Percentiles rank a stretch among this genome's conserved stretches.
Evolutionary conservation across 1,140 invertebrate species (phyloP).

Genomic region (Cataglyphis hispanica): DNA sequence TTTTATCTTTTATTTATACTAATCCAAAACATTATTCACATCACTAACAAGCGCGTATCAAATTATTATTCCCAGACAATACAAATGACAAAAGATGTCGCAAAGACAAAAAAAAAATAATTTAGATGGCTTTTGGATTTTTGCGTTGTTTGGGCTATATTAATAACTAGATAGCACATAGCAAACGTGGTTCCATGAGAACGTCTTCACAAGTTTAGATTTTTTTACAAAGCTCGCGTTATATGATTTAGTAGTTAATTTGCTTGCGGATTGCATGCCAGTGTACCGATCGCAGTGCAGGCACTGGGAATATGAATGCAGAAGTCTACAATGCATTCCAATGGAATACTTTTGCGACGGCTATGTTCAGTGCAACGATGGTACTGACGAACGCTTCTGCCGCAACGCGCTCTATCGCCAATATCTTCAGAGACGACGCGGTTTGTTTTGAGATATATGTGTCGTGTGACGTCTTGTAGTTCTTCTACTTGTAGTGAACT

Average conservation of each 20-base stretch:
- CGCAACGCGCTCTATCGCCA: constrained; percentile 78
- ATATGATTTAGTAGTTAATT: constrained; percentile 85
- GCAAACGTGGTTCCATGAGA: constrained; percentile 56
- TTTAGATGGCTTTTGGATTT: neutral
- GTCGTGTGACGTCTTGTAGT: constrained; percentile 79
- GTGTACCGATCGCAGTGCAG: constrained; percentile 82
- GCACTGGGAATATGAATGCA: constrained; percentile 88
- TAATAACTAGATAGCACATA: constrained; percentile 39
- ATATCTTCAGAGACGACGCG: constrained; percentile 82
- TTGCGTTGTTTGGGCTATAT: constrained; percentile 3
- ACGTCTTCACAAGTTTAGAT: constrained; percentile 66
- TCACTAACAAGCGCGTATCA: constrained; percentile 55
- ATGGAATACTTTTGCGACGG: constrained; percentile 90
- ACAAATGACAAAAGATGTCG: constrained; percentile 22
- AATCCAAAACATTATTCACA: constrained; percentile 44
- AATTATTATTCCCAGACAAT: constrained; percentile 29
- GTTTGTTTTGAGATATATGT: constrained; percentile 84
- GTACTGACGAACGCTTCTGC: constrained; percentile 91
- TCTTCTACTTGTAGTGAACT: constrained; percentile 52
- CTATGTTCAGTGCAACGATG: constrained; percentile 90
- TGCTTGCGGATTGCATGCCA: constrained; percentile 85
- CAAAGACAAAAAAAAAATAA: neutral
- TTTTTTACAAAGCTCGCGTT: constrained; percentile 80
- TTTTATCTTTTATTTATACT: constrained; percentile 8
- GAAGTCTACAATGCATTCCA: constrained; percentile 88